Evolutionary conservation across 2,888 invertebrate species (phyloP), one percentile per base, ranked within the genome.

Genomic region (Germaria angustata): DNA sequence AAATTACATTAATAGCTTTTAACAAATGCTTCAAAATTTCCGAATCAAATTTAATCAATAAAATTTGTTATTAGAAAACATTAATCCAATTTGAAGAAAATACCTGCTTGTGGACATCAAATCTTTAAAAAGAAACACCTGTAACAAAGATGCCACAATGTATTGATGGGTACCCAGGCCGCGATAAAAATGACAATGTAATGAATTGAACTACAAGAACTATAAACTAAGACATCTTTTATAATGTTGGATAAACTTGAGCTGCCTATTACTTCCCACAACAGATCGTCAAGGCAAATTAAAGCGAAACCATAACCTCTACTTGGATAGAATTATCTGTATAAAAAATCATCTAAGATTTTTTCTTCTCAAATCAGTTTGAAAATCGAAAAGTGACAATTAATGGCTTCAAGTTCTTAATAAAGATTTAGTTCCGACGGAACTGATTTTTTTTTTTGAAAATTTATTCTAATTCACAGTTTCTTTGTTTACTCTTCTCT

Each of bases 361-460:
- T n/a, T 68, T 77, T 68, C 46, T 44, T 24, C 17, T 41, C 13
- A 22, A 34, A 32, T 53, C 32, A 28, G 36, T 44, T 51, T n/a
- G 11, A 39, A 59, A 24, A 69, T 11, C 34, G 34, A 49, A 3
- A 66, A 17, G 9, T 55, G 13, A 9, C 51, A 72, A 77, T 76
- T 39, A 53, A 71, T 66, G 51, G 46, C 15, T 28, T 32, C n/a
- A 46, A 11, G 7, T 34, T 24, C 28, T 69, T 8, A 5, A 34
- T 51, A 39, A 51, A 7, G 34, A 41, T 39, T 79, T 53, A 66
- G 59, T 80, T 82, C 78, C 80, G 82, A 39, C 69, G 82, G 80
- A 82, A 76, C 65, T 80, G 22, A 66, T 49, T 24, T 69, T 20
- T 6, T 22, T n/a, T n/a, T n/a, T n/a, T n/a, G n/a, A n/a, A n/a